Base-by-base conservation (phyloP, 2,797 vertebrate species). In the Cirrhinus molitorella region DNA sequence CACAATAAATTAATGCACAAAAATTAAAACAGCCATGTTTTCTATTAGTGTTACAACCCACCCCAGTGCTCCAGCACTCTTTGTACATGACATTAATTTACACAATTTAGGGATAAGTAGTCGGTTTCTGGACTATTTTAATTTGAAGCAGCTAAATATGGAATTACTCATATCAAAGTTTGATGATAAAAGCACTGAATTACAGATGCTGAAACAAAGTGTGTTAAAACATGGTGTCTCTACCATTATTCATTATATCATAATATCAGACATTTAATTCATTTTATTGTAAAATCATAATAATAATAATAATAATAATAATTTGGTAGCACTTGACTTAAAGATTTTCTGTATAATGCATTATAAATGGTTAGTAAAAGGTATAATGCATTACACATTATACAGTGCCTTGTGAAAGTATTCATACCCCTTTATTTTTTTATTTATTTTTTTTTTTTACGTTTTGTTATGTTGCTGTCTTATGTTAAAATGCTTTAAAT, bases 11-110 rank as follows among this genome's bases (percentile, higher is more conserved):
- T 21, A 7, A 66, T 65, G 40, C 43, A 78, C 0, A 66, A 5
- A 78, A 78, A 65, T 40, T n/a, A 55, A 73, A 73, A 19, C 53
- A 73, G 43, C 23, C 43, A 49, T 53, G 45, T 49, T 49, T 49
- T 47, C 23, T 45, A 47, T 71, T 25, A 72, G 45, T 28, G 40
- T 63, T 77, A n/a, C 59, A 51, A 31, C 59, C 59, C 28, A 34
- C 16, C 12, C 28, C 11, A 19, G 34, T 77, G 17, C 57, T 61
- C 53, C 11, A 25, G 14, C 74, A 77, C 12, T 78, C 19, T 74
- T 74, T 28, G 71, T 63, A 47, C 55, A 45, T 61, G 40, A 77
- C 40, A 61, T 25, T 28, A 0, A 63, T 59, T 43, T 59, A 43
- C 28, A 73, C 55, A 59, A 25, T 59, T 77, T 77, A 61, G 0